Conservation (phyloP, 2,113 vertebrate species). For the Gorsachius goisagi region DNA sequence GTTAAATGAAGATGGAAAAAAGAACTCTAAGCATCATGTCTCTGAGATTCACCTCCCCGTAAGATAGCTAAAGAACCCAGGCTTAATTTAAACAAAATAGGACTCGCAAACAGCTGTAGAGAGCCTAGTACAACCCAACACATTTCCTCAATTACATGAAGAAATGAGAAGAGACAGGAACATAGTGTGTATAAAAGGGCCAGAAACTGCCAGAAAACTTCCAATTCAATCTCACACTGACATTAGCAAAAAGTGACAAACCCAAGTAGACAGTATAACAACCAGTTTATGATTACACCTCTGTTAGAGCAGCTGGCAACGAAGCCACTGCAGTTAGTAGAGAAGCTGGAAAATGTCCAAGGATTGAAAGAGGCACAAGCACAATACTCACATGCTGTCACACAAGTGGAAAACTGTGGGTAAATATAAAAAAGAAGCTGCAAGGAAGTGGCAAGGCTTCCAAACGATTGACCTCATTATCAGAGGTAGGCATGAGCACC, state of each 20-base stretch:
- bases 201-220: slow-evolving; percentile 39
- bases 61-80: neutral
- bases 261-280: slow-evolving; percentile 29
- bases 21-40: neutral
- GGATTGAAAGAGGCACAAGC: neutral
- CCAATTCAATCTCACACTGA: neutral
- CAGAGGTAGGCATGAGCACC: neutral
- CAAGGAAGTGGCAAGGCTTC: neutral
- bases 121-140: neutral
- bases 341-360: neutral
- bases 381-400: neutral
- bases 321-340: neutral
- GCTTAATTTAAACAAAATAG: neutral
- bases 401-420: neutral
- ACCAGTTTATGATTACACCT: slow-evolving; percentile 14
- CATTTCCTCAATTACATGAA: neutral
- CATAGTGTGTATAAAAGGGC: neutral
- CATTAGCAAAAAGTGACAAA: slow-evolving; percentile 19
- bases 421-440: neutral
- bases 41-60: neutral
- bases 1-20: neutral
- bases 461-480: neutral
- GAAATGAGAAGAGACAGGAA: slow-evolving; percentile 41
- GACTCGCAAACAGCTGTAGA: neutral
- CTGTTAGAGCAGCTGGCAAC: slow-evolving; percentile 37